Conservation (phyloP, 2,113 vertebrate genomes). For the Orthonyx spaldingii region DNA sequence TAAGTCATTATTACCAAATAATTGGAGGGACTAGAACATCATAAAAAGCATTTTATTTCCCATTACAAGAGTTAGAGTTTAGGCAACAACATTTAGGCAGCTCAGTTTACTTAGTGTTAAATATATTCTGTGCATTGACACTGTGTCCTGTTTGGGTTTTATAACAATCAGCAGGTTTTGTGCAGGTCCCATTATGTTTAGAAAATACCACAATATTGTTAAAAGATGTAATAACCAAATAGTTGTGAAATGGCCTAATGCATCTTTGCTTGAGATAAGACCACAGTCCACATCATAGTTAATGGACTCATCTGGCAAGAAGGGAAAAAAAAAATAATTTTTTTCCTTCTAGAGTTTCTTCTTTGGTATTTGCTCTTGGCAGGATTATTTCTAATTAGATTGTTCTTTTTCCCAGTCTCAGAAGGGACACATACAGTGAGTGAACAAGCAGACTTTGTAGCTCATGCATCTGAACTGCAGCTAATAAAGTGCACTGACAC, state of each 20-base stretch:
- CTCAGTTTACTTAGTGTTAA: background rate
- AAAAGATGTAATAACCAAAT: background rate
- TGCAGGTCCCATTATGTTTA: background rate
- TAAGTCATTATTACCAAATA: conserved; percentile 24
- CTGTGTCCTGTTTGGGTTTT: background rate
- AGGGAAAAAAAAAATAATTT: background rate
- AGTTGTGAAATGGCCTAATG: background rate
- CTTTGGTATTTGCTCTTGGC: conserved; percentile 3
- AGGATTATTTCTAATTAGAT: conserved; percentile 47
- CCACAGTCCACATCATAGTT: background rate
- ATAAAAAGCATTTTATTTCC: conserved; percentile 6
- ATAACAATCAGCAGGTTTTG: background rate
- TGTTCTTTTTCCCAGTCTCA: conserved; percentile 18
- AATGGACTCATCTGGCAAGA: background rate
- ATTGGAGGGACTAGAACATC: background rate
- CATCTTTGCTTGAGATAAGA: conserved; percentile 41
- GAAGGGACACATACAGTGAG: background rate
- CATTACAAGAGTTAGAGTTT: background rate
- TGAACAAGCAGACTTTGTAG: background rate
- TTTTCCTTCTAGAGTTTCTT: background rate
- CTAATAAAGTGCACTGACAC: background rate
- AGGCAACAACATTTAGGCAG: background rate
- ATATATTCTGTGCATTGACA: background rate
- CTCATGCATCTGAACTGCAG: background rate
- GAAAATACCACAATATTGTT: background rate